Conservation (phyloP, 2,888 invertebrate genomes). For the Hesperia comma region DNA sequence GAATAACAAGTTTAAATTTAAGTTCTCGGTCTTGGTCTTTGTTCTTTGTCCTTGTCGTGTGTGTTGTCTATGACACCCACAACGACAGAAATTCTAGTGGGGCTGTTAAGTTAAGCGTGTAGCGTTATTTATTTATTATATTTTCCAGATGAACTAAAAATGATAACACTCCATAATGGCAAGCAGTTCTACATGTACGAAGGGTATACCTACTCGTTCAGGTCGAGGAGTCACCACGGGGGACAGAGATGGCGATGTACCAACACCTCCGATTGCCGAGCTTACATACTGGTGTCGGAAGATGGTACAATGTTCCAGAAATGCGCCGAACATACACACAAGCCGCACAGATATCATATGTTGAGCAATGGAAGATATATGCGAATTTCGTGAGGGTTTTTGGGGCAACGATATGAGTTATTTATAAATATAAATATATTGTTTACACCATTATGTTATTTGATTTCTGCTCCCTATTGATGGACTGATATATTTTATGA, state of each 20-base stretch:
- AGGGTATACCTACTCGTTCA: slow-evolving; percentile 47
- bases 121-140: too few relatives aligned
- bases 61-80: too few relatives aligned
- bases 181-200: slow-evolving; percentile 47
- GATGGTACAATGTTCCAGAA: neutral
- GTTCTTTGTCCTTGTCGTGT: too few relatives aligned
- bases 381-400: neutral
- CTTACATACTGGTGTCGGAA: slow-evolving; percentile 38
- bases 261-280: slow-evolving; percentile 52
- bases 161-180: slow-evolving; percentile 47
- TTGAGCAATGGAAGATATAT: slow-evolving; percentile 8
- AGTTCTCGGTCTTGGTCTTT: too few relatives aligned
- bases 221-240: slow-evolving; percentile 35
- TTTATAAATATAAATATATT: neutral
- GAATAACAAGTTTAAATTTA: too few relatives aligned
- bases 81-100: too few relatives aligned
- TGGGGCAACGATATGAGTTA: neutral
- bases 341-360: neutral
- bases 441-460: too few relatives aligned
- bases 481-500: too few relatives aligned
- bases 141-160: slow-evolving; percentile 41
- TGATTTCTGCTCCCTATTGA: too few relatives aligned
- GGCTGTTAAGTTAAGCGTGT: too few relatives aligned
- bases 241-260: slow-evolving; percentile 49
- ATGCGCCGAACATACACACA: neutral